These are phyloP conservation scores for Pedicia rivosa DNA, from an alignment of 2,888 invertebrate genomes.

Conservation along the genomic window DNA sequence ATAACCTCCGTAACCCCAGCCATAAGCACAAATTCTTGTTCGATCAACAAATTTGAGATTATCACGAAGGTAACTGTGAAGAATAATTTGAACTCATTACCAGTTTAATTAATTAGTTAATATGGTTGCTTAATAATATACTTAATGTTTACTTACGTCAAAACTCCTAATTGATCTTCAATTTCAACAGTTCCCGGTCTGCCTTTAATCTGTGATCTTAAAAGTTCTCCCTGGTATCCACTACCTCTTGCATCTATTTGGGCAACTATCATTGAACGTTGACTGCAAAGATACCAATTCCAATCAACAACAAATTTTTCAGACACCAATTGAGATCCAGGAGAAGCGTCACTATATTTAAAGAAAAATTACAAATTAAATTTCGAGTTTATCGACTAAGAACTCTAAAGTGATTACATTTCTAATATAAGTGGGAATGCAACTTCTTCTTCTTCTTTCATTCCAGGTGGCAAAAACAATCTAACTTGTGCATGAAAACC, in stretches of 20 bases:
- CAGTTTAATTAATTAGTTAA: no score
- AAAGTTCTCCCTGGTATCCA: conserved; percentile 62
- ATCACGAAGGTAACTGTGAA: conserved; percentile 51
- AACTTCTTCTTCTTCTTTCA: conserved; percentile 68
- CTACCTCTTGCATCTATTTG: conserved; percentile 82
- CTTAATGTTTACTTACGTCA: conserved; percentile 34
- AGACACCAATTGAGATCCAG: conserved; percentile 72
- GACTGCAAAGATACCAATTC: conserved; percentile 71
- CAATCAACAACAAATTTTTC: conserved; percentile 65
- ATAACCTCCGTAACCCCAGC: conserved; percentile 76
- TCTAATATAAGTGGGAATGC: conserved; percentile 66
- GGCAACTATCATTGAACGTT: conserved; percentile 70
- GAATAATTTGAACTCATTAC: conserved; percentile 9
- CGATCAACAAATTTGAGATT: conserved; percentile 70
- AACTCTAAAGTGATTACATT: conserved; percentile 45
- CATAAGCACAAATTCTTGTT: conserved; percentile 67
- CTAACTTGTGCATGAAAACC: conserved; percentile 60
- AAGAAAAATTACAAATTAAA: conserved; percentile 3
- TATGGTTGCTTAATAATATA: background rate
- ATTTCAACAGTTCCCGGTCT: conserved; percentile 57
- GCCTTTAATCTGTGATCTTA: conserved; percentile 56
- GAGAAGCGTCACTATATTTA: conserved; percentile 49
- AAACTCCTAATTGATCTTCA: conserved; percentile 56
- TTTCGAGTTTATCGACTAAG: background rate
- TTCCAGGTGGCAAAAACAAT: conserved; percentile 64